Percentiles rank a stretch among this genome's conserved stretches.
Evolutionary conservation across 2,797 vertebrate species (phyloP).

Genomic region (Rhinichthys osculus): DNA sequence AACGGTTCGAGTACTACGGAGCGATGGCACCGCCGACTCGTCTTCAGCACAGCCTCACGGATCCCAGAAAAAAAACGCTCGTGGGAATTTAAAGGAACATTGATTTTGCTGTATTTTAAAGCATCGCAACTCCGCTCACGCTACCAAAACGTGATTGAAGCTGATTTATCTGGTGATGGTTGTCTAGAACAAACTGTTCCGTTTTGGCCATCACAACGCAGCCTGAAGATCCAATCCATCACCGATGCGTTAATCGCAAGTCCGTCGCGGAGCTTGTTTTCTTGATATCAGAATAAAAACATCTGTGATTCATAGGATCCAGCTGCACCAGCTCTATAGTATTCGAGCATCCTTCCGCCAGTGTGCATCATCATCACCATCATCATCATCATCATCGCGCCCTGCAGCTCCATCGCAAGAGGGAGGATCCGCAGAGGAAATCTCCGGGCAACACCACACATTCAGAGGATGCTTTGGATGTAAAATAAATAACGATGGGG

Average conservation of each 20-base stretch:
- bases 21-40: constrained; percentile 71
- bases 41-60: constrained; percentile 64
- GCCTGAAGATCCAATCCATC: constrained; percentile 1
- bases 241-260: constrained; percentile 8
- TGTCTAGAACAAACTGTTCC: constrained; percentile 24
- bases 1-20: constrained; percentile 59
- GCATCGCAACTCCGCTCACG: constrained; percentile 15
- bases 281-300: constrained; percentile 42
- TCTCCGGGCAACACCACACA: constrained; percentile 49
- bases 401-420: constrained; percentile 58
- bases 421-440: constrained; percentile 71
- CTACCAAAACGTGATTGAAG: constrained; percentile 36
- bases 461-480: constrained; percentile 78
- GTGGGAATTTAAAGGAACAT: constrained; percentile 36
- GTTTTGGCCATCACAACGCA: constrained; percentile 8
- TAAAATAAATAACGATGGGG: constrained; percentile 86
- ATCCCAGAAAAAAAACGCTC: constrained; percentile 53
- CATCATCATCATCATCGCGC: constrained; percentile 55
- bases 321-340: constrained; percentile 51
- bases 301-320: constrained; percentile 47
- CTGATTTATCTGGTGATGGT: constrained; percentile 34
- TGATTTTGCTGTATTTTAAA: background rate
- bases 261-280: background rate
- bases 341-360: constrained; percentile 57
- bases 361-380: constrained; percentile 39